Conservation (phyloP, 2,888 invertebrate genomes). For the Pollenia griseotomentosa region DNA sequence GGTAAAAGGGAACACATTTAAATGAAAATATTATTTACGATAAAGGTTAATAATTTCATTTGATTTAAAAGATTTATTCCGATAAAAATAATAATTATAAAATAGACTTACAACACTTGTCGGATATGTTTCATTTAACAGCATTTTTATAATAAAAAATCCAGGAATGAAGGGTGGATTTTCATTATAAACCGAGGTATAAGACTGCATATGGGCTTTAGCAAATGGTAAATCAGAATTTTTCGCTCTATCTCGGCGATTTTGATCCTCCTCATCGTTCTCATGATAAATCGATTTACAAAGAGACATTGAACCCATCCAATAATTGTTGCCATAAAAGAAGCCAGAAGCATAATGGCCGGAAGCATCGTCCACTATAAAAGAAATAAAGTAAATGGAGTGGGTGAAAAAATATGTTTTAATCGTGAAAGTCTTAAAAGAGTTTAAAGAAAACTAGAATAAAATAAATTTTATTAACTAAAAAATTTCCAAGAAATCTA, state of each 20-base stretch:
- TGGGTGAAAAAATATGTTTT: neutral
- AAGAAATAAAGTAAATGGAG: slow-evolving; percentile 50
- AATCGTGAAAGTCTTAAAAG: neutral
- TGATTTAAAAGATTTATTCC: too few species aligned
- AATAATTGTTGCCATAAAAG: slow-evolving; percentile 93
- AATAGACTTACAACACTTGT: slow-evolving; percentile 79
- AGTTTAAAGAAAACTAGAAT: too few species aligned
- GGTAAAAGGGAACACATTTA: too few species aligned
- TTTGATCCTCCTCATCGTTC: slow-evolving; percentile 77
- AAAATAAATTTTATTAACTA: too few species aligned
- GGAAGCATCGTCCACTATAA: slow-evolving; percentile 89
- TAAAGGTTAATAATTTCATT: too few species aligned
- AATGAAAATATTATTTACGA: too few species aligned
- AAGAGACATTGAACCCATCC: slow-evolving; percentile 90
- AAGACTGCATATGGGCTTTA: slow-evolving; percentile 79
- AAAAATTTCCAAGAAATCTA: too few species aligned
- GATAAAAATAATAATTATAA: neutral
- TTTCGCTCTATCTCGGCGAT: slow-evolving; percentile 64
- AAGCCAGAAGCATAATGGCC: slow-evolving; percentile 91
- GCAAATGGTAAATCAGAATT: slow-evolving; percentile 82
- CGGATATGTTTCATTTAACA: slow-evolving; percentile 85
- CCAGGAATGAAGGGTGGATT: slow-evolving; percentile 88
- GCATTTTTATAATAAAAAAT: slow-evolving; percentile 88
- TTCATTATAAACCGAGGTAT: slow-evolving; percentile 81
- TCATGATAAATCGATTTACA: slow-evolving; percentile 88